Evolutionary conservation across 2,113 vertebrate genomes (phyloP), one percentile per base, ranked within the genome.

Genomic region (Etheostoma cragini): DNA sequence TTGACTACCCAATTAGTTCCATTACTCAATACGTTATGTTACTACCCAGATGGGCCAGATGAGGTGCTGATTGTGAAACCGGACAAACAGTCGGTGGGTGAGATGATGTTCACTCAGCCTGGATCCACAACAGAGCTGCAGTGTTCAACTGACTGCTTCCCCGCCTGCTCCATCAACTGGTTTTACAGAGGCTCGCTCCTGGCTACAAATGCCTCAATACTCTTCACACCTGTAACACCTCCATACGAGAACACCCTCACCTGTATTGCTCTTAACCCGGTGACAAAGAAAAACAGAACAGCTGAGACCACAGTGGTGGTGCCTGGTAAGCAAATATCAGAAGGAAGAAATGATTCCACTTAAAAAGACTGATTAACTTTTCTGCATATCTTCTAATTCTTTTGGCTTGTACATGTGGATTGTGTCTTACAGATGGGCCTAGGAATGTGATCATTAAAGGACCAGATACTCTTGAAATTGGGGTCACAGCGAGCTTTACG

Each of bases 361-460:
- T 65, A 14, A 24, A 45, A 46, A 46, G 14, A 26, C 4, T n/a
- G 6, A 47, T 17, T 3, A 4, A 33, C 17, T 50, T 26, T 21
- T n/a, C 65, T 53, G 19, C 7, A 42, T 11, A 19, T 38, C 6
- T 38, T 21, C 3, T 7, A n/a, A 16, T 26, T 35, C 3, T 35
- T 35, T 24, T 49, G 45, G 8, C 16, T 46, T 68, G 1, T 50
- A 49, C 19, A 13, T 30, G 42, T 38, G 45, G 2, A 6, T 49
- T 14, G 24, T 49, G 47, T 82, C 62, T 81, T 57, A 24, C 78
- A 89, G 87, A 76, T 5, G 87, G 87, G 42, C 87, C 84, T 14
- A 53, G 19, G 8, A 17, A 74, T 0, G 57, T 80, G 35, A 15
- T 15, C 15, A 89, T 89, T 22, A 21, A 58, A 49, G 87, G 87